A percentile compares a stretch with the other conserved stretches of the same genome.
These are phyloP conservation scores for Siniperca knerii DNA, from an alignment of 2,113 vertebrate species.

Conservation along the genomic window DNA sequence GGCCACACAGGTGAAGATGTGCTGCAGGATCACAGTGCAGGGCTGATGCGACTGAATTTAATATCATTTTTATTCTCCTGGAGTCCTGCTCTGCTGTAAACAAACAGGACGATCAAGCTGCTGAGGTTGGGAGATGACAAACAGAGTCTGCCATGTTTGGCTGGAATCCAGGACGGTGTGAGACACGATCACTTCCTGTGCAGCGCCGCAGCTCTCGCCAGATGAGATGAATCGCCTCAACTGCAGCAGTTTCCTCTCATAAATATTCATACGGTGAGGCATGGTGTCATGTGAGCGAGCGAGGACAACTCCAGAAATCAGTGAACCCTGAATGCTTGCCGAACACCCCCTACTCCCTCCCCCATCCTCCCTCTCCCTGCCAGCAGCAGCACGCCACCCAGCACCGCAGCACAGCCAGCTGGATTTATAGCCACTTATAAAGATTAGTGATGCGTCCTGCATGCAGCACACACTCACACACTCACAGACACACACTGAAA, in stretches of 20 bases:
- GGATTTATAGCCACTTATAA: constrained; percentile 76
- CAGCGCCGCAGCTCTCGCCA: constrained; percentile 25
- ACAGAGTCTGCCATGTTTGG: constrained; percentile 25
- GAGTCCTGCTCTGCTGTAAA: not conserved
- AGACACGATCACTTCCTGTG: constrained; percentile 30
- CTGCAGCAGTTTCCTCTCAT: constrained; percentile 72
- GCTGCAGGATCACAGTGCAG: not conserved
- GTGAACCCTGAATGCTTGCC: constrained; percentile 31
- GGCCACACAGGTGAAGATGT: constrained; percentile 18
- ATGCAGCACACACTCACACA: constrained; percentile 31
- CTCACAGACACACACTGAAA: constrained; percentile 12
- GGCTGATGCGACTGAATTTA: not conserved
- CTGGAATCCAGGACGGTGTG: constrained; percentile 16
- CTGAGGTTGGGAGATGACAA: constrained; percentile 35
- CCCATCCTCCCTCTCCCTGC: too few species aligned
- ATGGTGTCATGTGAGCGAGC: constrained; percentile 42
- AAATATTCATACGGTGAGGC: constrained; percentile 63
- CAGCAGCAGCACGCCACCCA: constrained; percentile 36
- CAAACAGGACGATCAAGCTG: not conserved
- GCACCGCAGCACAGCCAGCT: constrained; percentile 37
- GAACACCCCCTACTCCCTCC: not conserved
- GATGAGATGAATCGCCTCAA: constrained; percentile 57
- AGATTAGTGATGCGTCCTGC: constrained; percentile 72
- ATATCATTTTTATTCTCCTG: not conserved
- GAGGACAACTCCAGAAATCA: constrained; percentile 32